Conservation (phyloP, 2,113 vertebrate genomes). For the Seriola rivoliana region DNA sequence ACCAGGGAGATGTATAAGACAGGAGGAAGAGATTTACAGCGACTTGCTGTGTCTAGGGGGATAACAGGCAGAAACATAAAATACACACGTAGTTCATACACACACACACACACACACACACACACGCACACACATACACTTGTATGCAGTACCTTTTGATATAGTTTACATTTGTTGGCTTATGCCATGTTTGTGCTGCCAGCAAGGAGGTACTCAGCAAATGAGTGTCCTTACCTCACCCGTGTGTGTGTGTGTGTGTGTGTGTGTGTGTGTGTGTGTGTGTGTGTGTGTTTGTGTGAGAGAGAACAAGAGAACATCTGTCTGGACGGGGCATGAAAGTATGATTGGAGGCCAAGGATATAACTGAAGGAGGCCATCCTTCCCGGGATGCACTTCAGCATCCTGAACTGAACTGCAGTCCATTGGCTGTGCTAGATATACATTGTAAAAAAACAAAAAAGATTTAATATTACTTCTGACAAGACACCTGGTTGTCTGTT, state of each 20-base stretch:
- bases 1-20: slow-evolving; percentile 47
- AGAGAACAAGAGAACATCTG: slow-evolving; percentile 3
- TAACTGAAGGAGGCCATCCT: slow-evolving; percentile 21
- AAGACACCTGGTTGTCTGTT: background rate
- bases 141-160: slow-evolving; percentile 36
- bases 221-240: slow-evolving; percentile 40
- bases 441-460: background rate
- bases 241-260: background rate
- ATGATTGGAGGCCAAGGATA: slow-evolving; percentile 22
- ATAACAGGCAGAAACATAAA: slow-evolving; percentile 42
- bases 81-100: slow-evolving; percentile 3
- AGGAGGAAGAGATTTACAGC: slow-evolving; percentile 61
- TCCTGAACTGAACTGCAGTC: background rate
- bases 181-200: slow-evolving; percentile 12
- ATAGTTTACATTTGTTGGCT: slow-evolving; percentile 54
- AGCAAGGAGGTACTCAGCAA: slow-evolving; percentile 24
- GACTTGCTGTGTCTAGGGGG: slow-evolving; percentile 41
- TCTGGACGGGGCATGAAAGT: slow-evolving; percentile 1
- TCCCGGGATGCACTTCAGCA: slow-evolving; percentile 30
- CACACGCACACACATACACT: slow-evolving; percentile 26
- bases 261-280: too few species aligned
- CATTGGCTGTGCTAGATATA: slow-evolving; percentile 24
- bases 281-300: background rate
- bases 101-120: background rate
- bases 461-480: too few species aligned